Percentiles rank a stretch among this genome's conserved stretches.
phyloP scores from a whole-genome alignment of 53 echinoderm and acorn worm genomes.

The Hippasteria phrygiana region DNA sequence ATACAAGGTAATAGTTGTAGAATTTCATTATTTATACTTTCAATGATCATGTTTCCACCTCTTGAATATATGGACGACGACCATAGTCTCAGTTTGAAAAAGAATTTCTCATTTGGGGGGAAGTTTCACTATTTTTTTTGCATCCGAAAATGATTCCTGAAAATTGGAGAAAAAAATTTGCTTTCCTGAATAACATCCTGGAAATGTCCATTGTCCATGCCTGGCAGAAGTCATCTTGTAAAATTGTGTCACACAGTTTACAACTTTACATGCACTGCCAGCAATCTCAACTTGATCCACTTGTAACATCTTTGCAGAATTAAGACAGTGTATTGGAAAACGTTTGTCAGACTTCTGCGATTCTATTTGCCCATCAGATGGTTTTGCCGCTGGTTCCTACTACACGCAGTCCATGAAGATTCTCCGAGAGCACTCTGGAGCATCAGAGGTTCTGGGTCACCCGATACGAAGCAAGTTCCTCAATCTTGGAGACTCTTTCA shows the following conservation, averaged over 20 bases:
- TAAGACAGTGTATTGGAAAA: too few relatives aligned
- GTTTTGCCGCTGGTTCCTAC: conserved; percentile 73
- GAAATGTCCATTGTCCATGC: too few relatives aligned
- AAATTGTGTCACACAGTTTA: too few relatives aligned
- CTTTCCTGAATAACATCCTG: too few relatives aligned
- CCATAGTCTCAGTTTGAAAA: too few relatives aligned
- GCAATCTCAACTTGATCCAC: too few relatives aligned
- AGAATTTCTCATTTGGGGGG: too few relatives aligned
- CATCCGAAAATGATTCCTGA: too few relatives aligned
- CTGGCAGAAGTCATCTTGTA: too few relatives aligned
- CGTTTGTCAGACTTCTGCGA: neutral
- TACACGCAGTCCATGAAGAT: conserved; percentile 79
- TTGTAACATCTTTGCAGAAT: neutral
- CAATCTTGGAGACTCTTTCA: conserved; percentile 75
- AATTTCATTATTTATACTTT: neutral
- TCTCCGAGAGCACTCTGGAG: conserved; percentile 73
- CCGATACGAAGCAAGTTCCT: conserved; percentile 91
- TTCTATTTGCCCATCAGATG: conserved; percentile 62
- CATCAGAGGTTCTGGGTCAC: conserved; percentile 74
- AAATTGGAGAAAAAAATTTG: too few relatives aligned
- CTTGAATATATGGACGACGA: neutral
- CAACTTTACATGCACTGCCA: too few relatives aligned
- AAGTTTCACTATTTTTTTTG: too few relatives aligned
- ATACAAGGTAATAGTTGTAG: conserved; percentile 78
- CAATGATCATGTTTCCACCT: neutral